These are phyloP conservation scores for Lerema accius DNA, from an alignment of 1,140 invertebrate species.

Conservation along the genomic window DNA sequence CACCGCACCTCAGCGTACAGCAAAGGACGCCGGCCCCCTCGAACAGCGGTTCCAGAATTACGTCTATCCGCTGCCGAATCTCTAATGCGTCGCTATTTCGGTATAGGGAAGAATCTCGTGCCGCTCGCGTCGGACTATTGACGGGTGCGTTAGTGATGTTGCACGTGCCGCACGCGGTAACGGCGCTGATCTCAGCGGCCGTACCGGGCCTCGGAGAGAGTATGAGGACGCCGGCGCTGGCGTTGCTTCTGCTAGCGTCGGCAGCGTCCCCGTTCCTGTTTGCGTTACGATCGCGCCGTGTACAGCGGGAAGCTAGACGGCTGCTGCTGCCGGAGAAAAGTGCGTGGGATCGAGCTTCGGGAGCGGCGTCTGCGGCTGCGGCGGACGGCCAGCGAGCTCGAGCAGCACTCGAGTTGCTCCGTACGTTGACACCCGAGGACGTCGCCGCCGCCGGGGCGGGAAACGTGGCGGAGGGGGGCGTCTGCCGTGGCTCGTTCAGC, in stretches of 20 bases:
- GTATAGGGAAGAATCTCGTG: conserved; percentile 91
- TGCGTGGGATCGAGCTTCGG: conserved; percentile 62
- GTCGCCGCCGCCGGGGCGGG: conserved; percentile 48
- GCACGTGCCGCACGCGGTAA: conserved; percentile 87
- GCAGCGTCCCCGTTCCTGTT: conserved; percentile 90
- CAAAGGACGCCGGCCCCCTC: conserved; percentile 66
- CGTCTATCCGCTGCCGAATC: conserved; percentile 88
- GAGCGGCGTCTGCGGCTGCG: conserved; percentile 57
- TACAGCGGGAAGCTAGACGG: conserved; percentile 87
- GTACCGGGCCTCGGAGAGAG: conserved; percentile 63
- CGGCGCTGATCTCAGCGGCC: conserved; percentile 85
- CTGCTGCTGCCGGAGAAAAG: conserved; percentile 70
- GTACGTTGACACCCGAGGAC: conserved; percentile 72
- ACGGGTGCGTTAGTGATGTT: conserved; percentile 87
- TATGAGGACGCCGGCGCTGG: conserved; percentile 82
- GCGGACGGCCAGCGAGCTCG: conserved; percentile 70
- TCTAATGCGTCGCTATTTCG: conserved; percentile 93
- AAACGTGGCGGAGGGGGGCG: conserved; percentile 54
- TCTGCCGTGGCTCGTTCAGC: conserved; percentile 71
- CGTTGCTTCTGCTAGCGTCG: conserved; percentile 87
- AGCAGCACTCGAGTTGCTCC: conserved; percentile 69
- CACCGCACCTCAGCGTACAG: conserved; percentile 68
- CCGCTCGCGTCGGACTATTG: conserved; percentile 86
- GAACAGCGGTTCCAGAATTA: conserved; percentile 84
- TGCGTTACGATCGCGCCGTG: conserved; percentile 89